Conservation (phyloP, 2,888 invertebrate genomes). For the Augochlorella aurata region DNA sequence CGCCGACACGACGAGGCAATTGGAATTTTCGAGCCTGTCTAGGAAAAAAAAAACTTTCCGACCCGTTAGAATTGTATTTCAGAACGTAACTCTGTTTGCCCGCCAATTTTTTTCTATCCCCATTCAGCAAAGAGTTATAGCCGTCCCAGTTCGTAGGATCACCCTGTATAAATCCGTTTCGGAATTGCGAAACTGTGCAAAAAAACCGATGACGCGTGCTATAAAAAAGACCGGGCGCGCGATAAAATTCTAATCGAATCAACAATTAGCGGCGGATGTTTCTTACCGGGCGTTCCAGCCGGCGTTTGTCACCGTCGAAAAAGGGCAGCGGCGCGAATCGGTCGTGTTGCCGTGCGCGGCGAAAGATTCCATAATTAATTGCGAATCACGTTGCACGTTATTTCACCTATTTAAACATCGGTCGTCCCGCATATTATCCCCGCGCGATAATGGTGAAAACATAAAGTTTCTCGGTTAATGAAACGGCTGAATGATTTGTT, state of each 20-base stretch:
- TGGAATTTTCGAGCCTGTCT: background rate
- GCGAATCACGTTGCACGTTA: background rate
- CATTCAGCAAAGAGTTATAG: conserved; percentile 10
- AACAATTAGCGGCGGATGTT: conserved; percentile 7
- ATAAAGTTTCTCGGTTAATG: too few relatives aligned
- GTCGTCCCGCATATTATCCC: background rate
- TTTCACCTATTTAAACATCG: background rate
- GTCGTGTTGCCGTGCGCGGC: too few relatives aligned
- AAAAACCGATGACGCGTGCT: too few relatives aligned
- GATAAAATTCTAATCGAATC: conserved; percentile 16
- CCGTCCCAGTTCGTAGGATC: background rate
- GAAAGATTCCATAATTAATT: background rate
- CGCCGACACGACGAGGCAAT: background rate
- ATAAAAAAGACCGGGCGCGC: background rate
- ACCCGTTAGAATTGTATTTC: conserved; percentile 13
- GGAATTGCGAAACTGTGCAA: conserved; percentile 1
- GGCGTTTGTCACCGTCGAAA: background rate
- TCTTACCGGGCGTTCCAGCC: background rate
- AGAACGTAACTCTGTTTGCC: conserved; percentile 14
- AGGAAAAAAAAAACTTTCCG: background rate
- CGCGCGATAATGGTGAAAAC: background rate
- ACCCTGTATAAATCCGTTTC: conserved; percentile 17
- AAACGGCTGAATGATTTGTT: too few relatives aligned
- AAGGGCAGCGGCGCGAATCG: background rate
- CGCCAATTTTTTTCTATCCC: conserved; percentile 12